Conservation (phyloP, 2,888 invertebrate genomes). For the Cataglyphis cursor region DNA sequence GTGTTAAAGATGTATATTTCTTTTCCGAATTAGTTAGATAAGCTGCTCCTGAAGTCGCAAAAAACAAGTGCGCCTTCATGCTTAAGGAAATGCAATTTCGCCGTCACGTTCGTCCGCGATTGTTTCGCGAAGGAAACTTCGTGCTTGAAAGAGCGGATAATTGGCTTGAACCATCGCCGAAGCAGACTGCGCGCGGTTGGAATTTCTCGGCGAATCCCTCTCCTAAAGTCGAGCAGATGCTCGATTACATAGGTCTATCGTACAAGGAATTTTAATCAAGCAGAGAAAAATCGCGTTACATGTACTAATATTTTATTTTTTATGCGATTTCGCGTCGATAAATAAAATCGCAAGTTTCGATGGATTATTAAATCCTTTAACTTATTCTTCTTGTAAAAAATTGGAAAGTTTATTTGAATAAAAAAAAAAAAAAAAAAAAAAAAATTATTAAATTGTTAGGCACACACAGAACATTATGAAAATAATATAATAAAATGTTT, state of each 20-base stretch:
- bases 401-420: background rate
- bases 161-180: slow-evolving; percentile 48
- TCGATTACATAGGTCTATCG: slow-evolving; percentile 32
- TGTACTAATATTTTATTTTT: background rate
- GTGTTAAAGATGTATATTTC: slow-evolving; percentile 13
- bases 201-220: slow-evolving; percentile 45
- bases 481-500: background rate
- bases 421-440: background rate
- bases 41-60: background rate
- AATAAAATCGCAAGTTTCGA: background rate
- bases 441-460: background rate
- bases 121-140: slow-evolving; percentile 61
- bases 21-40: slow-evolving; percentile 17
- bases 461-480: background rate
- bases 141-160: slow-evolving; percentile 57
- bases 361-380: background rate
- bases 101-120: slow-evolving; percentile 56
- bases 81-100: slow-evolving; percentile 42
- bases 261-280: slow-evolving; percentile 53
- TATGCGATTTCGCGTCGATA: background rate
- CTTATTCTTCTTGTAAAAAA: background rate
- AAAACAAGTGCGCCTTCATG: slow-evolving; percentile 26
- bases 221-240: slow-evolving; percentile 21
- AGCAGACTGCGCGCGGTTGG: slow-evolving; percentile 21
- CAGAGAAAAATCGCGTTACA: background rate